phyloP scores from a whole-genome alignment of 2,888 invertebrate species.

The Lydus trimaculatus region DNA sequence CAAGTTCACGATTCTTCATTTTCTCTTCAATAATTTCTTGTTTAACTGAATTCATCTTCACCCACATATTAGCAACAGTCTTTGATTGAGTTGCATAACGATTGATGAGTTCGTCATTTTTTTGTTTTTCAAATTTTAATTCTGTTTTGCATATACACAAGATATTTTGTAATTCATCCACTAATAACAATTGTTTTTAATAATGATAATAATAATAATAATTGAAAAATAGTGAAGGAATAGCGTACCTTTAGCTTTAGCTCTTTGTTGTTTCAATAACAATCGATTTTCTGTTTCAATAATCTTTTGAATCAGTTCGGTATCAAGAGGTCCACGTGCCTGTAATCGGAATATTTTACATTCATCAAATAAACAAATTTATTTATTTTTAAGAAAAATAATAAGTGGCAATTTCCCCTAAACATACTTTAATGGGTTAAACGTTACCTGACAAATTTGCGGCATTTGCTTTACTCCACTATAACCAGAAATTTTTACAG shows the following conservation, averaged over 20 bases:
- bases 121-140: conserved; percentile 21
- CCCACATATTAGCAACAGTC: conserved; percentile 24
- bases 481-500: neutral
- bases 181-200: conserved; percentile 1
- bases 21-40: conserved; percentile 22
- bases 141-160: conserved; percentile 19
- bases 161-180: conserved; percentile 18
- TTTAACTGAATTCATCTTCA: conserved; percentile 20
- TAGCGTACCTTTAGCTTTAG: conserved; percentile 23
- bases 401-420: neutral
- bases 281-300: conserved; percentile 38
- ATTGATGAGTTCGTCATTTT: conserved; percentile 16
- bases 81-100: conserved; percentile 25
- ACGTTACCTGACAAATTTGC: neutral
- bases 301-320: conserved; percentile 40
- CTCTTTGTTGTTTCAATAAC: conserved; percentile 19
- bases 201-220: neutral
- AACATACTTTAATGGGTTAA: neutral
- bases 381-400: neutral
- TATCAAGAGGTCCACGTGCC: conserved; percentile 16
- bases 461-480: neutral
- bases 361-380: neutral
- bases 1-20: conserved; percentile 18
- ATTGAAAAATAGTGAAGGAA: neutral
- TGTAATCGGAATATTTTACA: neutral